Evolutionary conservation across 1,140 invertebrate species (phyloP), one percentile per base, ranked within the genome.

Genomic region (Zeugodacus cucurbitae): DNA sequence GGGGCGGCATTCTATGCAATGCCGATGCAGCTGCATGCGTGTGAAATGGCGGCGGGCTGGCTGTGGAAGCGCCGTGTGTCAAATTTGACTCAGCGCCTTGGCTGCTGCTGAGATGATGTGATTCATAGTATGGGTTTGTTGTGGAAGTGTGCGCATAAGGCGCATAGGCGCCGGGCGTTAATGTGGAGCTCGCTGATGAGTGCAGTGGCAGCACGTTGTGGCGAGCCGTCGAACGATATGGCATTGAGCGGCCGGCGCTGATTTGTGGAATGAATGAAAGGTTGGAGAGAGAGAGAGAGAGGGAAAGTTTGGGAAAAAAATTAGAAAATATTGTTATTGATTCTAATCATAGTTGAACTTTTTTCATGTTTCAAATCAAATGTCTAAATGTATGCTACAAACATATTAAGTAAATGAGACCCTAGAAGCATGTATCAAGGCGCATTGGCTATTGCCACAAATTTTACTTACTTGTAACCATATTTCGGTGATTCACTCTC

Each of bases 401-500:
- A n/a, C n/a, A n/a, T n/a, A n/a, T n/a, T n/a, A n/a, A n/a, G n/a
- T n/a, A n/a, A n/a, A n/a, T n/a, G n/a, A n/a, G n/a, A n/a, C n/a
- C n/a, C n/a, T n/a, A n/a, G n/a, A n/a, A n/a, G n/a, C n/a, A n/a
- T n/a, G n/a, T n/a, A n/a, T n/a, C n/a, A n/a, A n/a, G n/a, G n/a
- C n/a, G 54, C n/a, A n/a, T n/a, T n/a, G n/a, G 48, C 48, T n/a
- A 6, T 54, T 14, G 6, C 14, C 14, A 54, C 34, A 54, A 7
- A 54, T 7, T 6, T 54, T 54, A 91, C 92, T 90, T 88, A 93
- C 92, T 93, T 93, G 89, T 91, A 92, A 41, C 91, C 91, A 89
- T 93, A 93, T 90, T 93, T 93, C 37, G 93, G 92, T 70, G 93
- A 93, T 88, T 93, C 91, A 88, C 87, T 90, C 89, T 93, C 92